A percentile compares a stretch with the other conserved stretches of the same genome.
Evolutionary conservation across 2,888 invertebrate species (phyloP).

Genomic region (Phania funesta): DNA sequence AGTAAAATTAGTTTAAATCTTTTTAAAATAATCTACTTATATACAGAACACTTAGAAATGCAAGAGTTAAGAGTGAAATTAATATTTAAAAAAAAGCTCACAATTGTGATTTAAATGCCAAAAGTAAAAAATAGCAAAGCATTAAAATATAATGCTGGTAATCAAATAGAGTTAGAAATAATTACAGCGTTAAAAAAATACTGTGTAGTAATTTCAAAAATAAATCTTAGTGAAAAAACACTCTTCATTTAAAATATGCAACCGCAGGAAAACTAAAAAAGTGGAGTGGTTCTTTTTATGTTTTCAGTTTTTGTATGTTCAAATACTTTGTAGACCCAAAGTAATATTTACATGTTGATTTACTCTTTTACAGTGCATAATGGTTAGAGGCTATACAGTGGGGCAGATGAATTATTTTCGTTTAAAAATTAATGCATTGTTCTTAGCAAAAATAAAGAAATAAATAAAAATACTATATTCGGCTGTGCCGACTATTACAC

Average conservation of each 20-base stretch:
- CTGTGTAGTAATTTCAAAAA: background rate
- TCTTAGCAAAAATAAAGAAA: no score
- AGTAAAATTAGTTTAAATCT: background rate
- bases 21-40: background rate
- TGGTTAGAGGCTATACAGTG: no score
- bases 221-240: slow-evolving; percentile 8
- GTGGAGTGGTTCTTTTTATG: background rate
- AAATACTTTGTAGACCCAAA: background rate
- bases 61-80: background rate
- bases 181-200: background rate
- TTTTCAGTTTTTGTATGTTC: background rate
- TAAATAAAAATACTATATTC: no score
- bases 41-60: background rate
- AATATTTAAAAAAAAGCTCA: slow-evolving; percentile 2
- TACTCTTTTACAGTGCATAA: no score
- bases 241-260: slow-evolving; percentile 15
- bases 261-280: background rate
- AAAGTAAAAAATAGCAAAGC: background rate
- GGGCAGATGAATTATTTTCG: no score
- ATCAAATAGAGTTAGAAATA: slow-evolving; percentile 3
- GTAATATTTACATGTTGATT: no score
- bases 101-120: background rate
- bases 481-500: no score
- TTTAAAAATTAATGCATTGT: no score
- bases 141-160: background rate